Evolutionary conservation across 2,113 vertebrate genomes (phyloP).

Genomic region (Nothobranchius furzeri): DNA sequence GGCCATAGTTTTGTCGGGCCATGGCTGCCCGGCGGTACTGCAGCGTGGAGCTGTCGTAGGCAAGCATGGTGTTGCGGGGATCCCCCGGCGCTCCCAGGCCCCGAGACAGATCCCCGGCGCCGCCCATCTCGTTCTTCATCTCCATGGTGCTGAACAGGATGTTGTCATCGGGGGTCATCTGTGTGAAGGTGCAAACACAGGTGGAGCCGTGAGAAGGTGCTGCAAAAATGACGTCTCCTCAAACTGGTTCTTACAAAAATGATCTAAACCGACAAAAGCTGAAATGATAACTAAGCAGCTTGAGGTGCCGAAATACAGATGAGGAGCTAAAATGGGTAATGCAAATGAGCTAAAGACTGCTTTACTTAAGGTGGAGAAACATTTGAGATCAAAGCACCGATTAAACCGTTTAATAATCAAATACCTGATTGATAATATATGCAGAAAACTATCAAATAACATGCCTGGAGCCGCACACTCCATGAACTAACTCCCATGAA

Average conservation of each 20-base stretch:
- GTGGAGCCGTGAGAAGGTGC: conserved; percentile 66
- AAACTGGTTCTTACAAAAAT: conserved; percentile 12
- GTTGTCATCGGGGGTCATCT: conserved; percentile 98
- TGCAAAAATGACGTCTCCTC: conserved; percentile 24
- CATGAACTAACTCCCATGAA: conserved; percentile 66
- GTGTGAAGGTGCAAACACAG: conserved; percentile 60
- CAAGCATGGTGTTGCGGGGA: conserved; percentile 95
- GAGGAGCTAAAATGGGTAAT: conserved; percentile 67
- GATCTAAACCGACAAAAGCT: conserved; percentile 12
- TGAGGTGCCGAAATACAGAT: conserved; percentile 56
- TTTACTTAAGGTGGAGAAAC: conserved; percentile 54
- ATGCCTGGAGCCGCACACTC: conserved; percentile 61
- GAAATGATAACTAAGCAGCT: conserved; percentile 28
- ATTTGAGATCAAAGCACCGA: conserved; percentile 19
- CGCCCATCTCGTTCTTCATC: conserved; percentile 99
- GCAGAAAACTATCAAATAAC: conserved; percentile 61
- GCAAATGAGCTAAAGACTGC: conserved; percentile 63
- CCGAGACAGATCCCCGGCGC: conserved; percentile 91
- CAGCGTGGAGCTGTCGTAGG: conserved; percentile 93
- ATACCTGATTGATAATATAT: conserved; percentile 62
- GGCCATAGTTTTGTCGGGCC: conserved; percentile 94
- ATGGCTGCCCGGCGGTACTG: conserved; percentile 95
- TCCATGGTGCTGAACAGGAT: conserved; percentile 96
- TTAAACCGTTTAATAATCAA: conserved; percentile 53
- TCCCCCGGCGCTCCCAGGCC: conserved; percentile 85